Evolutionary conservation across 2,113 vertebrate species (phyloP).

Genomic region (Saguinus midas): DNA sequence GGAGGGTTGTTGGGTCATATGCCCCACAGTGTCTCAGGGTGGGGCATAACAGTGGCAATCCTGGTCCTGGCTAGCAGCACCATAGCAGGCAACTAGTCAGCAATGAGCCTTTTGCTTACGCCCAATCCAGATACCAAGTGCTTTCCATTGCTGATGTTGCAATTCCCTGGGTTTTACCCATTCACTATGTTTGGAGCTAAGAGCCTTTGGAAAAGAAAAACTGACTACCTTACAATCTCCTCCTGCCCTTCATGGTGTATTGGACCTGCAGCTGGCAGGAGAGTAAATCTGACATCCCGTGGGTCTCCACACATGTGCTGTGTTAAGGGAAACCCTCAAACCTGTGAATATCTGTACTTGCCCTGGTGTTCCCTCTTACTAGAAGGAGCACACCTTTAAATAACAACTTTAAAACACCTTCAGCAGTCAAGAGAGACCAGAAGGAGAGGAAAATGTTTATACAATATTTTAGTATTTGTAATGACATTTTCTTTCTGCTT

Average conservation of each 20-base stretch:
- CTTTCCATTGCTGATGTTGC: neutral
- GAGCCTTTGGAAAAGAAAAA: neutral
- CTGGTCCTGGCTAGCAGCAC: neutral
- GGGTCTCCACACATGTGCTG: neutral
- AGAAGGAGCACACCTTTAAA: neutral
- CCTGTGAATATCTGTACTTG: neutral
- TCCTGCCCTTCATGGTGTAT: neutral
- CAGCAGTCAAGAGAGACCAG: neutral
- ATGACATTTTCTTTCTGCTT: neutral
- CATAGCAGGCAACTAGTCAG: neutral
- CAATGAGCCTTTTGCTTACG: neutral
- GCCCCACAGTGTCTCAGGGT: neutral
- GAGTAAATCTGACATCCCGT: neutral
- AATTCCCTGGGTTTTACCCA: neutral
- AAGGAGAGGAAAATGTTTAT: neutral
- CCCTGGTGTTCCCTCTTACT: neutral
- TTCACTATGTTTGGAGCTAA: fast-evolving
- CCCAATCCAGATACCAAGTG: neutral
- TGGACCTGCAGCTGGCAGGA: neutral
- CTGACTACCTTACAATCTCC: fast-evolving
- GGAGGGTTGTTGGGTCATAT: too few relatives aligned
- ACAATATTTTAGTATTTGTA: neutral
- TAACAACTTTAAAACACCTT: neutral
- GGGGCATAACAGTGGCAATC: neutral
- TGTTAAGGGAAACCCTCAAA: neutral